phyloP scores from a whole-genome alignment of 1,140 invertebrate species.

The Palaemon carinicauda region DNA sequence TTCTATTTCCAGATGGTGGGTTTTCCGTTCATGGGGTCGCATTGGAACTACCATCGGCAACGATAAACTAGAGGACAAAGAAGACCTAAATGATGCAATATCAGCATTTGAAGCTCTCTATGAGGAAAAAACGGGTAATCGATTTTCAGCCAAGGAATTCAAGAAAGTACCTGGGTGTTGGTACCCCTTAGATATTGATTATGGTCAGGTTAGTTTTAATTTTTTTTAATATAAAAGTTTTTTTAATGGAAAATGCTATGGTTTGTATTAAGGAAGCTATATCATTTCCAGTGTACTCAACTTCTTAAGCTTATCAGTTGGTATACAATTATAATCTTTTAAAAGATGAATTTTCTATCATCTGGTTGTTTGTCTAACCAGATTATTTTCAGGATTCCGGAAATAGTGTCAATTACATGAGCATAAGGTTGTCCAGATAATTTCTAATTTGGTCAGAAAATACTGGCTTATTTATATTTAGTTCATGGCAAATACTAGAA shows the following conservation, averaged over 20 bases:
- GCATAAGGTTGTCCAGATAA: too few relatives aligned
- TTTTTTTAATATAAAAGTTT: background rate
- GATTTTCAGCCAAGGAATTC: slow-evolving; percentile 77
- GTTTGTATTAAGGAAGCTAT: too few relatives aligned
- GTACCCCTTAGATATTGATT: slow-evolving; percentile 92
- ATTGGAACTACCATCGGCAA: slow-evolving; percentile 93
- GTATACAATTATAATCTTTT: too few relatives aligned
- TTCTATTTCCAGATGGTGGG: slow-evolving; percentile 73
- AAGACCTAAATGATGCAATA: slow-evolving; percentile 71
- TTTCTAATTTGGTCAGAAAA: too few relatives aligned
- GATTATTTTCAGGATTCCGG: too few relatives aligned
- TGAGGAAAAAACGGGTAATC: slow-evolving; percentile 86
- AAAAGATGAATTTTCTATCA: too few relatives aligned
- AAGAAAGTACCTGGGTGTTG: slow-evolving; percentile 82
- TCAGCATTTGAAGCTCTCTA: slow-evolving; percentile 76
- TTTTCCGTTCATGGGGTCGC: slow-evolving; percentile 93
- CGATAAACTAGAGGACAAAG: slow-evolving; percentile 76
- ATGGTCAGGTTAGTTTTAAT: slow-evolving; percentile 69
- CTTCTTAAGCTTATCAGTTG: too few relatives aligned
- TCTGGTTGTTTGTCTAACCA: too few relatives aligned
- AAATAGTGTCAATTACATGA: too few relatives aligned
- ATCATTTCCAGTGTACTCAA: too few relatives aligned
- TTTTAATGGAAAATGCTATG: background rate
- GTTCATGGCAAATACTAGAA: too few relatives aligned
- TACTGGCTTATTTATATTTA: too few relatives aligned